Evolutionary conservation across 2,113 vertebrate species (phyloP).

Genomic region (Leptobrachium ailaonicum): DNA sequence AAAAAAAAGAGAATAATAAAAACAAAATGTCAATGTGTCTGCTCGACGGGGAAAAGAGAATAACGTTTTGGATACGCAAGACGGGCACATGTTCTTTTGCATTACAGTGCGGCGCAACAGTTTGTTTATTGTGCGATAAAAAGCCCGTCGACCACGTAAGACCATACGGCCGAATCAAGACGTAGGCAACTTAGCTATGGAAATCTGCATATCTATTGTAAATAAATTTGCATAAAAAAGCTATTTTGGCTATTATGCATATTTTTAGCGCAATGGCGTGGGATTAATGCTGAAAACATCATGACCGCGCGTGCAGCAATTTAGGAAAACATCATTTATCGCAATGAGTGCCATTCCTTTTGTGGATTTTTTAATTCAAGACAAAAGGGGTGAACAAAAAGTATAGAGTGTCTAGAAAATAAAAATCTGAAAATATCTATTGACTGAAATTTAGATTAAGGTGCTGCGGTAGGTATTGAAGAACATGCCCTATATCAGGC

Average conservation of each 20-base stretch:
- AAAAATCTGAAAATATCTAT: no score
- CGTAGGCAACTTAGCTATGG: slow-evolving; percentile 9
- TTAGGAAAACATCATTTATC: background rate
- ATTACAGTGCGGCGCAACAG: slow-evolving; percentile 60
- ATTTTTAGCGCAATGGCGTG: background rate
- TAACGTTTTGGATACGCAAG: slow-evolving; percentile 65
- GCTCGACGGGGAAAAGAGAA: slow-evolving; percentile 61
- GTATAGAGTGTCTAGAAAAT: no score
- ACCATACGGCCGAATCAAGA: slow-evolving; percentile 43
- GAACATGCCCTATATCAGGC: no score
- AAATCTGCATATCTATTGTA: slow-evolving; percentile 19
- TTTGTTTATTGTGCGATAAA: slow-evolving; percentile 55
- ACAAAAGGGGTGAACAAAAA: no score
- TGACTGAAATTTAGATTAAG: no score
- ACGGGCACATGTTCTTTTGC: slow-evolving; percentile 67
- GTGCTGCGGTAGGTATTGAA: no score
- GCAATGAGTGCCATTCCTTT: background rate
- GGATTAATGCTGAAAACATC: background rate
- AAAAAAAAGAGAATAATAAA: no score
- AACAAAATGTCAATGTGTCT: slow-evolving; percentile 54
- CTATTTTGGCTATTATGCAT: background rate
- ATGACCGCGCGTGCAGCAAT: background rate
- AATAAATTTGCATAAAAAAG: slow-evolving; percentile 19
- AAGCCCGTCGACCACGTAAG: slow-evolving; percentile 52
- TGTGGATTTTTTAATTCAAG: no score